Evolutionary conservation across 2,113 vertebrate species (phyloP), one percentile per base, ranked within the genome.

Genomic region (Seriola rivoliana): DNA sequence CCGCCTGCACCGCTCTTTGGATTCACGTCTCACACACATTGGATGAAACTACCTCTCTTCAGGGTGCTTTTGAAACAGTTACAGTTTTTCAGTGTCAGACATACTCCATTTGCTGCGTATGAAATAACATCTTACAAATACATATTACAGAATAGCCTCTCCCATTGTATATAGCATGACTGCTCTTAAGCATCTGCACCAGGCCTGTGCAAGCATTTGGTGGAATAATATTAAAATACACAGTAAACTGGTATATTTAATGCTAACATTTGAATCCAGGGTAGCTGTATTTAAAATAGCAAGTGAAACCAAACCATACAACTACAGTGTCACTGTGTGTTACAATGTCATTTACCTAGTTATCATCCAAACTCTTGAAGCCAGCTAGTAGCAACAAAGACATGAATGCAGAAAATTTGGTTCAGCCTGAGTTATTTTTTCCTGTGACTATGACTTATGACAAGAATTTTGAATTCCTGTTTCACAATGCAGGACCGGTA

Each of bases 11-110:
- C 44, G 66, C 68, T 80, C 62, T 75, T 74, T 54, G n/a, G 9
- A 84, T 68, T 75, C 46, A 73, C 32, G 25, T 36, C 36, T 10
- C 23, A 32, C 4, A 4, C 63, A 64, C 44, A 50, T 36, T n/a
- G 5, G 25, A 54, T 19, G 3, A 21, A 23, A n/a, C 13, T 19
- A 14, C 4, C 40, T 29, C 42, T 60, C 23, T 75, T 50, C 46
- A 59, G 34, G 13, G 50, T 55, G 6, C 14, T 71, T 78, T 17
- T 4, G n/a, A 44, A 73, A 25, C 34, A 0, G 48, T 72, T 68
- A 29, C 0, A 57, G 6, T 69, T 65, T 36, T 73, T 74, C 38
- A 80, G 4, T 34, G 21, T 77, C 19, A 60, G 50, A 68, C 12
- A 12, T 64, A 9, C 19, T 64, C 11, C 36, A 65, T 74, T 44